Percentiles rank a stretch among this genome's conserved stretches.
phyloP scores from a whole-genome alignment of 2,888 invertebrate species.

The Lysandra bellargus region DNA sequence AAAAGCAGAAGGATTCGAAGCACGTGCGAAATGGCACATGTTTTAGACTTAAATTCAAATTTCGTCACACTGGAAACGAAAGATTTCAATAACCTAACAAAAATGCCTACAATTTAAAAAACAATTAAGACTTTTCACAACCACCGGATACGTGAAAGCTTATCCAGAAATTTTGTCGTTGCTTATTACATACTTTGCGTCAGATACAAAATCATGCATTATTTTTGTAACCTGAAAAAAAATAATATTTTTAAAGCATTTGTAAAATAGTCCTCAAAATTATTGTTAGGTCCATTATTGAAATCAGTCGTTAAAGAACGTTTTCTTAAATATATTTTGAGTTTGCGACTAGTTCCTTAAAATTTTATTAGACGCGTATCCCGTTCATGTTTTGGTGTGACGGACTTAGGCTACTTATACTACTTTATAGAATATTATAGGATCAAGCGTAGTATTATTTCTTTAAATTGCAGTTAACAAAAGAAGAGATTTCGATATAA shows the following conservation, averaged over 20 bases:
- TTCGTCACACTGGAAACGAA: slow-evolving; percentile 39
- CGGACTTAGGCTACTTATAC: not conserved
- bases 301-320: not conserved
- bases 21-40: slow-evolving; percentile 79
- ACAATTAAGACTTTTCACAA: not conserved
- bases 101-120: not conserved
- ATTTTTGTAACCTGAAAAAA: not conserved
- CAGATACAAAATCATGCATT: no score
- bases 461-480: not conserved
- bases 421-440: not conserved
- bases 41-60: slow-evolving; percentile 61
- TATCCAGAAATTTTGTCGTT: not conserved
- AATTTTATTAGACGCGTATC: not conserved
- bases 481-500: not conserved
- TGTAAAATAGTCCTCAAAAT: not conserved
- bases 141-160: not conserved
- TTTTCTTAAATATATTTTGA: slow-evolving; percentile 1
- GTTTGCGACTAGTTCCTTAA: slow-evolving; percentile 8
- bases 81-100: not conserved
- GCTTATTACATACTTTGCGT: not conserved
- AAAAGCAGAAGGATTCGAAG: slow-evolving; percentile 59
- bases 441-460: slow-evolving; percentile 6
- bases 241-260: not conserved
- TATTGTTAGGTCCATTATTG: not conserved
- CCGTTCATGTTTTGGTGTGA: not conserved